Evolutionary conservation across 92 coral and sea anemone genomes (phyloP), one percentile per base, ranked within the genome.

Genomic region (Zoanthus solanderi): DNA sequence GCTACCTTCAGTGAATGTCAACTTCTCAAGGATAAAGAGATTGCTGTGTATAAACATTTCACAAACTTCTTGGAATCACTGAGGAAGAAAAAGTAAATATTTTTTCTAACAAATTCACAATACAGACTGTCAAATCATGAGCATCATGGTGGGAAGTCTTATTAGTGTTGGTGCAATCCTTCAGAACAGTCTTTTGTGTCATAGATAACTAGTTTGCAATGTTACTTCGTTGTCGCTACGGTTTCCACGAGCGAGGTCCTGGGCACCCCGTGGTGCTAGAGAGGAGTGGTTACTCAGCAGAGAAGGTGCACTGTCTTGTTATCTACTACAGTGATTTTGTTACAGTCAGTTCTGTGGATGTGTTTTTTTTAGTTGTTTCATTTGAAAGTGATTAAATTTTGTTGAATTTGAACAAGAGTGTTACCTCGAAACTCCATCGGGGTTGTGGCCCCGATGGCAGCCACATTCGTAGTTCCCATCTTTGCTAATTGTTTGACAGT

Each of bases 1-100:
- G 54, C 87, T 52, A 76, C 75, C 75, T 71, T 69, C 78, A 84
- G 87, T 71, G 87, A 84, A 68, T 84, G 79, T 34, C 78, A 84
- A n/a, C 34, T 84, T 48, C 78, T 32, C 78, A 74, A 72, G 76
- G 48, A 72, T 72, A 72, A 72, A 72, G 76, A 72, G 76, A 34
- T 72, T 31, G 76, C 76, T 72, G 76, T 72, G 48, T 72, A 72
- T 72, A 72, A 72, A 72, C 76, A 72, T 37, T 72, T 72, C 76
- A 72, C 76, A 34, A 72, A 72, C 76, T 42, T 72, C 76, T 37
- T 72, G 76, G 76, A 72, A 72, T 72, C 76, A 72, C 76, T 72
- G 76, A 72, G 23, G 76, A 72, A 11, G 52, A 53, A 42, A 72
- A 72, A 72, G 76, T 13, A 72, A 72, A 72, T 5, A 72, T 12